Evolutionary conservation across 2,888 invertebrate genomes (phyloP).

Genomic region (Ophioninae sp.): DNA sequence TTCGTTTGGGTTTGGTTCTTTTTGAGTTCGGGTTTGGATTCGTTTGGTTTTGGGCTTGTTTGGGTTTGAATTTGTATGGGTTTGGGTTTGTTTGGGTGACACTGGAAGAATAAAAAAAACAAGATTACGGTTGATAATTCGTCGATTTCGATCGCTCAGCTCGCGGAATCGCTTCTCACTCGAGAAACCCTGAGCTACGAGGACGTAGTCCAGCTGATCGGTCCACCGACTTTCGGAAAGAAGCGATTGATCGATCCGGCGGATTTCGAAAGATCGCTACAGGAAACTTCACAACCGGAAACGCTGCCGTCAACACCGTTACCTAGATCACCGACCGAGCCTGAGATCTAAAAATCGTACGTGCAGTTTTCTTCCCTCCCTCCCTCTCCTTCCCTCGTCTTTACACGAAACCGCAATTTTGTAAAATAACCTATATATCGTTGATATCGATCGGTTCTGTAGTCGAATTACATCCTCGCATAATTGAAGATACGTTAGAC

Average conservation of each 20-base stretch:
- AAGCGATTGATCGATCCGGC: conserved; percentile 89
- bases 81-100: too few relatives aligned
- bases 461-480: conserved; percentile 49
- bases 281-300: conserved; percentile 58
- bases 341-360: conserved; percentile 11
- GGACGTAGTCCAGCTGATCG: conserved; percentile 93
- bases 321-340: not conserved
- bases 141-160: conserved; percentile 82
- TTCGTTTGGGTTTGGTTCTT: too few relatives aligned
- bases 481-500: conserved; percentile 47
- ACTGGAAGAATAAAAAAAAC: too few relatives aligned
- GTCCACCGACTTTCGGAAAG: conserved; percentile 91
- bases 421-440: conserved; percentile 40
- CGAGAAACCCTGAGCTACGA: conserved; percentile 96
- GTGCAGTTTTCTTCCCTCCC: conserved; percentile 12
- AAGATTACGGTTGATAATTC: not conserved
- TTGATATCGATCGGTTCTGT: conserved; percentile 35
- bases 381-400: conserved; percentile 5
- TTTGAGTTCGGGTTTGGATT: too few relatives aligned
- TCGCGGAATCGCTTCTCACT: conserved; percentile 92
- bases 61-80: too few relatives aligned
- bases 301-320: conserved; percentile 39
- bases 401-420: not conserved
- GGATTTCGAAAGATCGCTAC: conserved; percentile 85
- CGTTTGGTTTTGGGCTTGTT: too few relatives aligned